Evolutionary conservation across 1,140 invertebrate species (phyloP).

Genomic region (Ptiloglossa arizonensis): DNA sequence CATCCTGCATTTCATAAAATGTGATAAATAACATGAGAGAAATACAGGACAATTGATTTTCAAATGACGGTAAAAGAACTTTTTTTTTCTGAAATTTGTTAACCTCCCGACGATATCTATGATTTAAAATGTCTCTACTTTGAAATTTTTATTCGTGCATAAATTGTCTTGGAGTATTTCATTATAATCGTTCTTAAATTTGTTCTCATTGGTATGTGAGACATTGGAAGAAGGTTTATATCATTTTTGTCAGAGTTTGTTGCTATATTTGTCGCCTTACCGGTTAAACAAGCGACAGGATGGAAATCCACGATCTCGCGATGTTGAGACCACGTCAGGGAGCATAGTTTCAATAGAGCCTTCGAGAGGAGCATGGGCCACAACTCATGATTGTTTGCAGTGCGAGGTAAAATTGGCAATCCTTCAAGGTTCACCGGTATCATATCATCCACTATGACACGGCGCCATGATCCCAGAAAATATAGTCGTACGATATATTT

Average conservation of each 20-base stretch:
- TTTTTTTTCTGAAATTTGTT: neutral
- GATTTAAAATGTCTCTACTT: neutral
- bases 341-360: conserved; percentile 63
- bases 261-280: conserved; percentile 26
- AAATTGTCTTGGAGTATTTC: too few species aligned
- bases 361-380: conserved; percentile 72
- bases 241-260: neutral
- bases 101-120: neutral
- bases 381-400: conserved; percentile 59
- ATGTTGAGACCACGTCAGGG: conserved; percentile 52
- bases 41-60: too few species aligned
- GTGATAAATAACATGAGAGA: neutral
- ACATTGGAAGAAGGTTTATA: neutral
- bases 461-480: conserved; percentile 69
- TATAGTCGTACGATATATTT: conserved; percentile 68
- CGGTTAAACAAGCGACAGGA: conserved; percentile 63
- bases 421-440: conserved; percentile 64
- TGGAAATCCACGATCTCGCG: conserved; percentile 63
- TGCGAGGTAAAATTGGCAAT: conserved; percentile 61
- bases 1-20: conserved; percentile 56
- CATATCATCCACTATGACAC: conserved; percentile 63
- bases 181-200: neutral
- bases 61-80: too few species aligned
- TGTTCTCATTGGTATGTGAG: too few species aligned
- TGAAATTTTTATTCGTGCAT: too few species aligned